Percentiles rank a stretch among this genome's conserved stretches.
phyloP scores from a whole-genome alignment of 2,888 invertebrate species.

The Caenorhabditis macrosperma region DNA sequence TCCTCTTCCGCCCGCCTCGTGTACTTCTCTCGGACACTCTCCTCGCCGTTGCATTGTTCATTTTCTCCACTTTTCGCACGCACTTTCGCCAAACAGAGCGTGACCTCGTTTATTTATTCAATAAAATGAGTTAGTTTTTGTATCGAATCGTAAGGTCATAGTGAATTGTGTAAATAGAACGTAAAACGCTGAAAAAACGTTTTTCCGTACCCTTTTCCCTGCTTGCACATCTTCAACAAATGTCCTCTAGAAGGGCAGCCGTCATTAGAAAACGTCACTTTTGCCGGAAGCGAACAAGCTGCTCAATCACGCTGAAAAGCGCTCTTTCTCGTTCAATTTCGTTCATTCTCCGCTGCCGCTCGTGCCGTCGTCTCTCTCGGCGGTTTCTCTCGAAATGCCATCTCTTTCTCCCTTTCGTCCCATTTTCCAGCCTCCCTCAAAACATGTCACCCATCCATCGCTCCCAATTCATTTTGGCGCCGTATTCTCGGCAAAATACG shows the following conservation, averaged over 20 bases:
- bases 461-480: conserved; percentile 25
- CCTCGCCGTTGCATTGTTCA: conserved; percentile 4
- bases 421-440: conserved; percentile 1
- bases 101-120: conserved; percentile 50
- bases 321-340: not conserved
- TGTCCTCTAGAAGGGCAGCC: not conserved
- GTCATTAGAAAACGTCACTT: conserved; percentile 31
- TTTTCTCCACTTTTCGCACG: conserved; percentile 4
- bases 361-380: not conserved
- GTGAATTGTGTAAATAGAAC: not conserved
- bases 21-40: conserved; percentile 33
- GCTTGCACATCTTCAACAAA: too few species aligned
- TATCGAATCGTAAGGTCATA: not conserved
- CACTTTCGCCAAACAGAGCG: conserved; percentile 22
- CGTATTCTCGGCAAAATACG: not conserved
- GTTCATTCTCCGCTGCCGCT: not conserved
- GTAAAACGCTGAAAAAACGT: too few species aligned
- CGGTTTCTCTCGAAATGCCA: too few species aligned
- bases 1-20: conserved; percentile 19
- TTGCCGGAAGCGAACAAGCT: conserved; percentile 31
- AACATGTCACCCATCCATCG: conserved; percentile 17
- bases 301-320: conserved; percentile 52
- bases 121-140: conserved; percentile 17
- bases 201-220: not conserved
- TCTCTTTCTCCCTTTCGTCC: not conserved